These are phyloP conservation scores for Threskiornis aethiopicus DNA, from an alignment of 2,797 vertebrate genomes.

Conservation along the genomic window DNA sequence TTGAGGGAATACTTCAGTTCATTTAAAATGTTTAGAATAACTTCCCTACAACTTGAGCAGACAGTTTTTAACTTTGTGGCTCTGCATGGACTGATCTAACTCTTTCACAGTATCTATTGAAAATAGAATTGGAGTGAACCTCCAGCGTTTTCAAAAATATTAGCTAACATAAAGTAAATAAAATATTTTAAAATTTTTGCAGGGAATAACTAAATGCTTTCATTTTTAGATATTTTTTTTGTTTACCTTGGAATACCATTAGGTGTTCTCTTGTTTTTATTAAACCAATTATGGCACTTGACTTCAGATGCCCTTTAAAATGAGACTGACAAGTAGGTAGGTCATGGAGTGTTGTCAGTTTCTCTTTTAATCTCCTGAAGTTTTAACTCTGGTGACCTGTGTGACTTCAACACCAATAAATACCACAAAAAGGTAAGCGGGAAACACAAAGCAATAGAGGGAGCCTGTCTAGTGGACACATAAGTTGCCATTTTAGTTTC, in stretches of 20 bases:
- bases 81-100: background rate
- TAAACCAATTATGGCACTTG: background rate
- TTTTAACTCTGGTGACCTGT: background rate
- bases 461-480: background rate
- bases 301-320: background rate
- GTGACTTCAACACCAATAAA: background rate
- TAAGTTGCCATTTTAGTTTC: background rate
- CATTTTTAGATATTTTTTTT: background rate
- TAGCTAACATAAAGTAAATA: background rate
- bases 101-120: background rate
- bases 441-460: background rate
- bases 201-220: background rate
- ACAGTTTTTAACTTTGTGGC: background rate
- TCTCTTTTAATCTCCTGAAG: background rate
- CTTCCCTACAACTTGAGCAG: background rate
- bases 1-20: background rate
- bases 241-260: background rate
- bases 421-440: background rate
- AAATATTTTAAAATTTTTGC: background rate
- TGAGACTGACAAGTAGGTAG: background rate
- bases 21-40: background rate
- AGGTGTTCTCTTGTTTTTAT: background rate
- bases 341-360: background rate
- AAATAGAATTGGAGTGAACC: background rate
- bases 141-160: background rate